These are phyloP conservation scores for Carterocephalus palaemon DNA, from an alignment of 2,888 invertebrate genomes.

Conservation along the genomic window DNA sequence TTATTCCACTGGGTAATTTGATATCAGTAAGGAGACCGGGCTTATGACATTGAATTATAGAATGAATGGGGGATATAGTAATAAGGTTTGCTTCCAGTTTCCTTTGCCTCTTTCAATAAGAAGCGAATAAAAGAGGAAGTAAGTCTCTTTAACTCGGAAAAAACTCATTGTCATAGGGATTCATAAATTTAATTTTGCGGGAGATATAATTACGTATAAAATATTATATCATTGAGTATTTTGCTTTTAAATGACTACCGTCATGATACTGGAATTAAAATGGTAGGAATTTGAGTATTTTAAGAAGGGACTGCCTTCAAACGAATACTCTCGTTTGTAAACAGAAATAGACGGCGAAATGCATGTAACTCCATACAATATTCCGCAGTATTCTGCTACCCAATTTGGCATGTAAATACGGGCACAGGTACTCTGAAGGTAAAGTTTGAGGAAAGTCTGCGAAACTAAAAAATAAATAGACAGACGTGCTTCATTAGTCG, in stretches of 20 bases:
- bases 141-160: slow-evolving; percentile 34
- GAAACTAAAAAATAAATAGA: slow-evolving; percentile 49
- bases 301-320: slow-evolving; percentile 35
- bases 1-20: slow-evolving; percentile 13
- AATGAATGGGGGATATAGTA: slow-evolving; percentile 16
- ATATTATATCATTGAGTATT: too few relatives aligned
- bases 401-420: slow-evolving; percentile 53
- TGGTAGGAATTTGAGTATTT: slow-evolving; percentile 37
- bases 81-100: slow-evolving; percentile 17
- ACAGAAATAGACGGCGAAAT: slow-evolving; percentile 44
- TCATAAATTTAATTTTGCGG: slow-evolving; percentile 58
- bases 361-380: slow-evolving; percentile 39
- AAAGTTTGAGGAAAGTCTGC: slow-evolving; percentile 45
- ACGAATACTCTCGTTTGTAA: slow-evolving; percentile 37
- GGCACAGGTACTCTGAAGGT: slow-evolving; percentile 32
- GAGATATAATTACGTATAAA: slow-evolving; percentile 61
- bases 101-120: slow-evolving; percentile 23
- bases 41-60: slow-evolving; percentile 14
- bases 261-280: slow-evolving; percentile 56
- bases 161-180: slow-evolving; percentile 43
- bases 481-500: slow-evolving; percentile 58
- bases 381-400: slow-evolving; percentile 21
- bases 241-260: too few relatives aligned
- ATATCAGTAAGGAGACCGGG: slow-evolving; percentile 10
- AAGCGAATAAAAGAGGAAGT: slow-evolving; percentile 27